A percentile compares a stretch with the other conserved stretches of the same genome.
Evolutionary conservation across 2,113 vertebrate species (phyloP).

Genomic region (Solenodon paradoxus): DNA sequence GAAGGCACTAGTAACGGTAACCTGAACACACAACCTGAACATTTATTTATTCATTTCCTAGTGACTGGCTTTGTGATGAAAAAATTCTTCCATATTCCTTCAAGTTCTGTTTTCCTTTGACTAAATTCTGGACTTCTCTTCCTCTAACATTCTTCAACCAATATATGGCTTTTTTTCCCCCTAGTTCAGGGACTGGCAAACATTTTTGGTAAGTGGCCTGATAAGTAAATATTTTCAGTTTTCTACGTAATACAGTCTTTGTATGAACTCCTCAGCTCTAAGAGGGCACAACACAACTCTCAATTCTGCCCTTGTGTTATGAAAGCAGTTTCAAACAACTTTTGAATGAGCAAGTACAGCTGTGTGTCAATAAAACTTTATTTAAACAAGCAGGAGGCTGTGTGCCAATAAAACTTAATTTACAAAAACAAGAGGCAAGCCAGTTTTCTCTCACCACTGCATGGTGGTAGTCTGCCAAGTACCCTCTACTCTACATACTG

Average conservation of each 20-base stretch:
- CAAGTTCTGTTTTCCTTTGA: not conserved
- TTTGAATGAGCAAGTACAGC: not conserved
- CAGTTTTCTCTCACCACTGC: not conserved
- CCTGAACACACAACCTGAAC: not conserved
- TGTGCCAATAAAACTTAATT: conserved; percentile 1
- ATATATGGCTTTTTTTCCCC: not conserved
- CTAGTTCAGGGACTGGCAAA: not conserved
- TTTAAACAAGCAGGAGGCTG: too few relatives aligned
- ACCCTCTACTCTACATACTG: not conserved
- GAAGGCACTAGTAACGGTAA: not conserved
- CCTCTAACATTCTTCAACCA: not conserved
- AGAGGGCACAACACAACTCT: not conserved
- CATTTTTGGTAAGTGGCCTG: not conserved
- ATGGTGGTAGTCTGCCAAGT: not conserved
- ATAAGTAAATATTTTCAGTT: not conserved
- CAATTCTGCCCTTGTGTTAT: not conserved
- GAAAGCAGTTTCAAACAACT: not conserved
- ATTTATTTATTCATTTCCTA: not conserved
- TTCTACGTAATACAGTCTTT: not conserved
- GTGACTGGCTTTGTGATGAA: not conserved
- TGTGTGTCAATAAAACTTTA: conserved; percentile 28
- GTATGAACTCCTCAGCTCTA: not conserved
- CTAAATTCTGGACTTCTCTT: not conserved
- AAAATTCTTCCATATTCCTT: not conserved
- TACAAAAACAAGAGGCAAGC: not conserved